Evolutionary conservation across 2,113 vertebrate species (phyloP), one percentile per base, ranked within the genome.

Genomic region (Galemys pyrenaicus): DNA sequence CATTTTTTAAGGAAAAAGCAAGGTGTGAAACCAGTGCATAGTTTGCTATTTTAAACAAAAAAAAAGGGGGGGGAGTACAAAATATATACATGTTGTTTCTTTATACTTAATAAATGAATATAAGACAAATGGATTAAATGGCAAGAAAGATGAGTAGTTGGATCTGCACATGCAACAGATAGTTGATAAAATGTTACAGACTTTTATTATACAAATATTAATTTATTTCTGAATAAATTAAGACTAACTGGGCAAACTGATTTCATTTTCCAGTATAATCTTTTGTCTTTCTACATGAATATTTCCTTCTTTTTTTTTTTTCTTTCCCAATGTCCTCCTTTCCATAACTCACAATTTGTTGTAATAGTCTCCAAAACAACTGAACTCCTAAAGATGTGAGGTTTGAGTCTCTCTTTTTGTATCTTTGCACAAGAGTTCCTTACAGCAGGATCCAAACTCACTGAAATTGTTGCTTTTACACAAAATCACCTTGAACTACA

Each of bases 361-460:
- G 24, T 26, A 39, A 67, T 75, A 41, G 86, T 67, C 83, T 94
- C 9, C 73, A 75, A 32, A 41, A 6, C 5, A 67, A 54, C 12
- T 37, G 26, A 89, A 39, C 51, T 92, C 51, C 77, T 49, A 37
- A 49, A 56, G 9, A 65, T 54, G 17, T 79, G 39, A 82, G 65
- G 60, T 95, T 96, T 68, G 70, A 64, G 32, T 73, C 58, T 24
- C 3, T 44, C 26, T 30, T 94, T 56, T 51, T 92, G 26, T 54
- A 39, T 19, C 4, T 17, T 39, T 28, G 41, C 41, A 90, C 58
- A 92, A 70, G 89, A 94, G 68, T 81, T 77, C 68, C 49, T 22
- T 39, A 41, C 13, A 89, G 28, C 49, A 39, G 9, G 37, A 77
- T 87, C 56, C 51, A 30, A 80, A 68, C 56, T 60, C 37, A 44